Base-by-base conservation (phyloP, 2,797 vertebrate species). In the Esox lucius region DNA sequence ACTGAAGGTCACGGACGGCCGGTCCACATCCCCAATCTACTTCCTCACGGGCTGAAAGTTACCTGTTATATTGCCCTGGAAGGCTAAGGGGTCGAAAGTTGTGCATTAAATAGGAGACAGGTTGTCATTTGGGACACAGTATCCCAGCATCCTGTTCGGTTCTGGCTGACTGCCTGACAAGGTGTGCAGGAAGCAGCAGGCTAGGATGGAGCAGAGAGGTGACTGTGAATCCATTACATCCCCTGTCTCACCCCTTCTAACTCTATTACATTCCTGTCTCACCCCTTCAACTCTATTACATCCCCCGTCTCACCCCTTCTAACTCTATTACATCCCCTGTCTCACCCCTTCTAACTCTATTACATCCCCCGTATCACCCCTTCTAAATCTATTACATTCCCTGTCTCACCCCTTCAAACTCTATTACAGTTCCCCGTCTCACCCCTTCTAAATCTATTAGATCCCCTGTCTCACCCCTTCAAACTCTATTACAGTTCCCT, bases 1-100 rank as follows among this genome's bases (percentile, higher is more conserved):
- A 90, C 85, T 93, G 91, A 94, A 94, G 93, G 93, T 94, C 90
- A 88, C 28, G 80, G n/a, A n/a, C n/a, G n/a, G n/a, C n/a, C n/a
- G n/a, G n/a, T n/a, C n/a, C n/a, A n/a, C n/a, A n/a, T n/a, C n/a
- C n/a, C n/a, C n/a, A n/a, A n/a, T n/a, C n/a, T n/a, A n/a, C n/a
- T n/a, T n/a, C n/a, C n/a, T n/a, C n/a, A n/a, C n/a, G n/a, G n/a
- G n/a, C n/a, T n/a, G n/a, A n/a, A n/a, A n/a, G n/a, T n/a, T n/a
- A n/a, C n/a, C n/a, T n/a, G n/a, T n/a, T n/a, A n/a, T n/a, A n/a
- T n/a, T n/a, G n/a, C n/a, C n/a, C n/a, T n/a, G n/a, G n/a, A n/a
- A n/a, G n/a, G n/a, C n/a, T n/a, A n/a, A n/a, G 81, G 76, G 84
- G 81, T 51, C 49, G 19, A 51, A 51, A 51, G 15, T 16, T 51